Evolutionary conservation across 2,888 invertebrate genomes (phyloP), one percentile per base, ranked within the genome.

Genomic region (Spisula subtruncata): DNA sequence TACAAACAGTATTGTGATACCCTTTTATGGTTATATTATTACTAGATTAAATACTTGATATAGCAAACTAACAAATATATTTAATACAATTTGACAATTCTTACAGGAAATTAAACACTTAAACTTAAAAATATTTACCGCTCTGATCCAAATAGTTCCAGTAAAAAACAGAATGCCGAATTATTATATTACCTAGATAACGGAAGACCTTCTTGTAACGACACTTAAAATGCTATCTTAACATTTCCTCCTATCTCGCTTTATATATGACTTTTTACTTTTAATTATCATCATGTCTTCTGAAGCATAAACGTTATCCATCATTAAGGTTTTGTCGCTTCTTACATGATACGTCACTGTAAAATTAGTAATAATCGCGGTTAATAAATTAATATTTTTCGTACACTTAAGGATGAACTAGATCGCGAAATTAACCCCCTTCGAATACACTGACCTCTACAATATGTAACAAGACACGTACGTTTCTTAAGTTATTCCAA

Each of bases 291-390:
- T 25, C 10, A 1, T 66, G 60, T 66, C 25, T 4, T 66, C 25
- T 66, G 60, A 66, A 66, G 60, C 60, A 66, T 66, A 25, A 25
- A n/a, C 25, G 60, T 66, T 10, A 66, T 66, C 60, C 60, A 66
- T 66, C 60, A 66, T 66, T 12, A n/a, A 66, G 10, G 60, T 66
- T 66, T 66, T 66, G 60, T 10, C 60, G 60, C 60, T 66, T 66
- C 60, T 20, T 66, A 25, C 60, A 66, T 66, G n/a, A 25, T 66
- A 25, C 60, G 60, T 60, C 6, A 60, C 48, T 48, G n/a, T n/a
- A n/a, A n/a, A n/a, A n/a, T n/a, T n/a, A n/a, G n/a, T n/a, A n/a
- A n/a, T n/a, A n/a, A n/a, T n/a, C n/a, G n/a, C n/a, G n/a, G n/a
- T n/a, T n/a, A n/a, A n/a, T n/a, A n/a, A n/a, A n/a, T n/a, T n/a